Evolutionary conservation across 2,113 vertebrate genomes (phyloP).

Genomic region (Origma solitaria): DNA sequence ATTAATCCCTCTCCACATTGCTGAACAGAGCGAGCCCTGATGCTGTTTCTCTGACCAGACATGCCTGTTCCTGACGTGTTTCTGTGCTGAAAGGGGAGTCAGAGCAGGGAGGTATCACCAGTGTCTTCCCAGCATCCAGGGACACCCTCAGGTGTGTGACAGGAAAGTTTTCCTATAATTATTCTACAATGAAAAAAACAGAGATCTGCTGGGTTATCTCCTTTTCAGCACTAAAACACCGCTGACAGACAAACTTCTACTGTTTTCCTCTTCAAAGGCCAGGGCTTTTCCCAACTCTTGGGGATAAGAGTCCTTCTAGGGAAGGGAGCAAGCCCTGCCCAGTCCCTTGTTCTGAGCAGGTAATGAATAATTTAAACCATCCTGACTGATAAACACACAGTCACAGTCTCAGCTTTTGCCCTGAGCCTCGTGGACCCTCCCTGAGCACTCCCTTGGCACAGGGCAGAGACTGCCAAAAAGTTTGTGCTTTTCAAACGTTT

Average conservation of each 20-base stretch:
- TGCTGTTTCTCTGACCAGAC: not conserved
- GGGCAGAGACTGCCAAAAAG: not conserved
- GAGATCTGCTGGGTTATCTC: not conserved
- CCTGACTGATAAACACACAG: not conserved
- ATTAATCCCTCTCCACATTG: not conserved
- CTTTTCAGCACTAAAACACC: not conserved
- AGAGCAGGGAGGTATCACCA: not conserved
- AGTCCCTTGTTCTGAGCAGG: not conserved
- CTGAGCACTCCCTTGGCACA: not conserved
- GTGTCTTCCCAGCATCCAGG: not conserved
- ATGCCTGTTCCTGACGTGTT: not conserved
- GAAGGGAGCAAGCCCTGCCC: not conserved
- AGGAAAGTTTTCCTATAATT: not conserved
- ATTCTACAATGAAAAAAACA: not conserved
- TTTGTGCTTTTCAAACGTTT: not conserved
- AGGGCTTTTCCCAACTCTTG: not conserved
- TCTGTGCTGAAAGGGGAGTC: not conserved
- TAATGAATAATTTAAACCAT: not conserved
- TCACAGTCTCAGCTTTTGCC: not conserved
- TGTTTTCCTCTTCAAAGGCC: not conserved
- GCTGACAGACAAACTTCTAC: not conserved
- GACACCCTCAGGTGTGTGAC: not conserved
- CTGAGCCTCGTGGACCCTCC: not conserved
- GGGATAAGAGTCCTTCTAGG: not conserved
- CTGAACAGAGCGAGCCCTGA: not conserved